Conservation (phyloP, 2,797 vertebrate genomes). For the Pangasius macronema region DNA sequence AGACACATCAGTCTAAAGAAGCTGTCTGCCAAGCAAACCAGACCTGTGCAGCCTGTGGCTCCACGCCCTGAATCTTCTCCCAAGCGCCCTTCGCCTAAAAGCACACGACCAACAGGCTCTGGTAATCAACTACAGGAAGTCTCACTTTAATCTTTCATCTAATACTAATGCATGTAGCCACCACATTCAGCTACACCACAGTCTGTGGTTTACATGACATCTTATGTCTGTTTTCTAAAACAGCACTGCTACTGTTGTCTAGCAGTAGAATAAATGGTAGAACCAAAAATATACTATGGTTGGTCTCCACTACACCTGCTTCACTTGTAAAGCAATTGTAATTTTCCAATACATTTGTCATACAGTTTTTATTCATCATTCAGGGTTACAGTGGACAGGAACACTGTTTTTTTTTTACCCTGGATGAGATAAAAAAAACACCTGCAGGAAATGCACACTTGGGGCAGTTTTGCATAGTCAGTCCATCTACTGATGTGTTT, state of each 20-base stretch:
- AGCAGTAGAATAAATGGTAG: neutral
- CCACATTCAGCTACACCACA: neutral
- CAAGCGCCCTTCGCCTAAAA: slow-evolving; percentile 84
- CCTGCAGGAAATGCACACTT: neutral
- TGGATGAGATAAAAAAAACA: no score
- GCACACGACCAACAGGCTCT: slow-evolving; percentile 66
- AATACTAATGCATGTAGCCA: no score
- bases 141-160: neutral
- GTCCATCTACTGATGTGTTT: neutral
- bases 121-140: slow-evolving; percentile 67
- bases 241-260: neutral
- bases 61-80: slow-evolving; percentile 92
- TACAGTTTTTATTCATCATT: neutral
- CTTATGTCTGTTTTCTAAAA: neutral
- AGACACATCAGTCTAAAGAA: slow-evolving; percentile 89
- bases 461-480: neutral
- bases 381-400: neutral
- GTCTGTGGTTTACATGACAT: no score
- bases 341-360: neutral
- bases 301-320: neutral
- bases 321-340: neutral
- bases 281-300: neutral
- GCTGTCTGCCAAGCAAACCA: slow-evolving; percentile 89
- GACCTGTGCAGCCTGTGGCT: slow-evolving; percentile 91
- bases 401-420: neutral